phyloP scores from a whole-genome alignment of 2,113 vertebrate species.

The Aramus guarauna region DNA sequence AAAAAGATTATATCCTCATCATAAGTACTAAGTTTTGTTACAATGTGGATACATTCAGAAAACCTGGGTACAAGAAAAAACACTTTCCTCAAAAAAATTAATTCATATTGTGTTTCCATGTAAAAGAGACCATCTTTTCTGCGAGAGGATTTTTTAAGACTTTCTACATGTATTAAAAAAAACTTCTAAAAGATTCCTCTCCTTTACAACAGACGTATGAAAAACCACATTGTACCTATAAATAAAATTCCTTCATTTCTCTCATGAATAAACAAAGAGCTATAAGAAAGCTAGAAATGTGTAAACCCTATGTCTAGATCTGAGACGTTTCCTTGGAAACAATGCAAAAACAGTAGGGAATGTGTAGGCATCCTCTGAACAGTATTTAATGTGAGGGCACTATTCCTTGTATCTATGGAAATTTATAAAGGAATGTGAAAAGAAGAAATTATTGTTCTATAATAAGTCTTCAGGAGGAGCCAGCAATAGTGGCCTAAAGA shows the following conservation, averaged over 20 bases:
- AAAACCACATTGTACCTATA: constrained; percentile 45
- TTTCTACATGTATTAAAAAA: neutral
- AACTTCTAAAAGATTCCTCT: neutral
- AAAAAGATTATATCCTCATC: neutral
- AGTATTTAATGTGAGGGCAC: constrained; percentile 32
- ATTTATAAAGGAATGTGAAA: constrained; percentile 50
- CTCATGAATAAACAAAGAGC: constrained; percentile 60
- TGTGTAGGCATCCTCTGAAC: constrained; percentile 54
- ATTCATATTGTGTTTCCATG: neutral
- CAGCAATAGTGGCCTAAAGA: neutral
- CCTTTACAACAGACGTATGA: neutral
- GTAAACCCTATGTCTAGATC: constrained; percentile 62
- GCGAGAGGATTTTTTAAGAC: neutral
- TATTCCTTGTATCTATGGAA: constrained; percentile 51
- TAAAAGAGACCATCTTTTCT: neutral
- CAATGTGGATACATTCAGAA: neutral
- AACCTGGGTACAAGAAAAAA: neutral
- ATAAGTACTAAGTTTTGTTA: neutral
- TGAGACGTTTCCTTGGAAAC: constrained; percentile 67
- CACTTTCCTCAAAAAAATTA: neutral
- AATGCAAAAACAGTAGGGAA: constrained; percentile 59
- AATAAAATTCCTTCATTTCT: constrained; percentile 63
- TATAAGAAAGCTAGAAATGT: constrained; percentile 64
- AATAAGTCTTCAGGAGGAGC: constrained; percentile 37
- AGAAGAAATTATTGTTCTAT: constrained; percentile 27